These are phyloP conservation scores for Lordiphosa clarofinis DNA, from an alignment of 1,140 invertebrate genomes.

Conservation along the genomic window DNA sequence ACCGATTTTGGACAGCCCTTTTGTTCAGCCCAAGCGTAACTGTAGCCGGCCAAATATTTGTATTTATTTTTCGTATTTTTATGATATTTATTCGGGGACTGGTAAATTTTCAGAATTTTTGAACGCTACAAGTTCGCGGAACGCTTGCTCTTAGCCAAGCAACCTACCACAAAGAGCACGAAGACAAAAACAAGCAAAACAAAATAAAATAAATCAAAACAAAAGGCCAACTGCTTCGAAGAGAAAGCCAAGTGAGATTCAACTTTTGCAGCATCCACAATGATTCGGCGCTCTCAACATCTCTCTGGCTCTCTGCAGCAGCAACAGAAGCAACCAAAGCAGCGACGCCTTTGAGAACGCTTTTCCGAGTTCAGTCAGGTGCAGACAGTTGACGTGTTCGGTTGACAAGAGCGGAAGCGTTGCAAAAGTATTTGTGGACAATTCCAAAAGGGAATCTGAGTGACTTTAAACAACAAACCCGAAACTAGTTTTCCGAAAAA, in stretches of 20 bases:
- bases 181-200: conserved; percentile 28
- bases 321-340: conserved; percentile 16
- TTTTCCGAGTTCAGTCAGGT: conserved; percentile 66
- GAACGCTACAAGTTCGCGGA: neutral
- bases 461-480: no score
- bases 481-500: conserved; percentile 26
- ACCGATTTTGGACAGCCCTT: conserved; percentile 36
- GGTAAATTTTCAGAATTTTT: conserved; percentile 33
- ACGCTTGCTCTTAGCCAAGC: conserved; percentile 43
- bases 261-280: conserved; percentile 60
- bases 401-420: conserved; percentile 67
- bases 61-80: conserved; percentile 74
- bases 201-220: conserved; percentile 71
- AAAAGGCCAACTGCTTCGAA: conserved; percentile 25
- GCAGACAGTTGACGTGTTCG: conserved; percentile 79
- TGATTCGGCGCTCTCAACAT: conserved; percentile 55
- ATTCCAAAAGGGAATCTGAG: conserved; percentile 1
- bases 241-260: conserved; percentile 8
- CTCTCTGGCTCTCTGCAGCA: conserved; percentile 14
- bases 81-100: conserved; percentile 61
- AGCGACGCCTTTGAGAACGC: conserved; percentile 19
- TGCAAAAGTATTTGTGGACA: conserved; percentile 24
- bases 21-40: conserved; percentile 60
- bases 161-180: no score
- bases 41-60: conserved; percentile 73